Conservation (phyloP, 2,113 vertebrate species). For the Fregetta grallaria region DNA sequence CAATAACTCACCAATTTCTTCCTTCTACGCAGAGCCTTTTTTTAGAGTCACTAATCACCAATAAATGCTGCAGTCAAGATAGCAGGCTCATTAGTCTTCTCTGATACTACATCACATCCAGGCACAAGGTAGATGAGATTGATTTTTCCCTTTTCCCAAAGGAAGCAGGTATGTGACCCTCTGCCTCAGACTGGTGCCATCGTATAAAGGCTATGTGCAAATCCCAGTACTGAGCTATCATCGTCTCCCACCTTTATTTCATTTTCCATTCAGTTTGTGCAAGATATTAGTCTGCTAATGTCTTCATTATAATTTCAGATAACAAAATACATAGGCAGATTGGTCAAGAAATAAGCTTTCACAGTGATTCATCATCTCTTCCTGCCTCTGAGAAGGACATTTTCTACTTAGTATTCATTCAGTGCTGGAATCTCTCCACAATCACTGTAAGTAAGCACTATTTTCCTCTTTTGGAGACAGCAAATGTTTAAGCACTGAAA, state of each 20-base stretch:
- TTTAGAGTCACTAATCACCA: not conserved
- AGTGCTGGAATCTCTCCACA: not conserved
- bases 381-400: conserved; percentile 23
- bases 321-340: conserved; percentile 8
- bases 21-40: not conserved
- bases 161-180: not conserved
- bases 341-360: not conserved
- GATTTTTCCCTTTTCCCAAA: not conserved
- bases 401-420: not conserved
- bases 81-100: conserved; percentile 11
- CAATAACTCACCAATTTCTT: not conserved
- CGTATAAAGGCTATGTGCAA: fast-evolving
- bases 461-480: not conserved
- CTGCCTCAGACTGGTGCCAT: not conserved
- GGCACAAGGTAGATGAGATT: not conserved
- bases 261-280: not conserved
- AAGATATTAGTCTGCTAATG: not conserved
- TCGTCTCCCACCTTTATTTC: not conserved
- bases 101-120: not conserved
- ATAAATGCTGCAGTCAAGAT: not conserved
- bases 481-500: conserved; percentile 4
- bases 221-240: not conserved
- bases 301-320: not conserved
- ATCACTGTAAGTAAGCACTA: not conserved
- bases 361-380: conserved; percentile 11